A percentile compares a stretch with the other conserved stretches of the same genome.
phyloP scores from a whole-genome alignment of 2,888 invertebrate species.

The Autographa pulchrina region DNA sequence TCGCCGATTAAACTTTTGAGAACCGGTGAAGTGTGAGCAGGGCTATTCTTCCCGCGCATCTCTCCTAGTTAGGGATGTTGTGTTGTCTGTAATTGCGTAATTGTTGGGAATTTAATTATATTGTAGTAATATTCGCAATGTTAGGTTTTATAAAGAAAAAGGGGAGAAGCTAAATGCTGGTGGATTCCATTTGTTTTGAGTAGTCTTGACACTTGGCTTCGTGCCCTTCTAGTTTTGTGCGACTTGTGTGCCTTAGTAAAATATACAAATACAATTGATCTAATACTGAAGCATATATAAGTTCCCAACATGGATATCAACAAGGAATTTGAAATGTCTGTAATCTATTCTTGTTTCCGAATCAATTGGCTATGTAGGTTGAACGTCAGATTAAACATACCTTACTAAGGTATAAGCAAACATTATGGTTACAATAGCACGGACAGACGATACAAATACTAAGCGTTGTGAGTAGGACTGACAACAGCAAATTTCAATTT shows the following conservation, averaged over 20 bases:
- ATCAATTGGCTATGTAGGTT: background rate
- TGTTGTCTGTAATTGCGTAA: constrained; percentile 38
- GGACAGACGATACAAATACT: constrained; percentile 54
- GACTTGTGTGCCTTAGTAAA: no score
- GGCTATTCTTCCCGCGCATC: constrained; percentile 22
- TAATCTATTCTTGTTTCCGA: background rate
- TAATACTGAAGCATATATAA: no score
- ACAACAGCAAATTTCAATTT: constrained; percentile 85
- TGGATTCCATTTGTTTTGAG: background rate
- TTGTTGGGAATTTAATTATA: constrained; percentile 31
- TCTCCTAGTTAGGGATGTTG: constrained; percentile 39
- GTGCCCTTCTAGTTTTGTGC: no score
- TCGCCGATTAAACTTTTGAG: constrained; percentile 51
- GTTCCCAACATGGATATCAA: no score
- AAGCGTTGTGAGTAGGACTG: constrained; percentile 57
- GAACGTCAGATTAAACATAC: background rate
- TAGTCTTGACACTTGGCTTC: no score
- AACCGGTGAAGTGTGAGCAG: constrained; percentile 43
- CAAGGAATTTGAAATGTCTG: background rate
- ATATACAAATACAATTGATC: no score
- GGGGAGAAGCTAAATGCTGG: background rate
- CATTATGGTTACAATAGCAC: constrained; percentile 35
- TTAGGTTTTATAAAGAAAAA: background rate
- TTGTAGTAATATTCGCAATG: constrained; percentile 1
- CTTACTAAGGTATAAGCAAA: constrained; percentile 19